Evolutionary conservation across 2,888 invertebrate species (phyloP), one percentile per base, ranked within the genome.

Genomic region (Aspidapion aeneum): DNA sequence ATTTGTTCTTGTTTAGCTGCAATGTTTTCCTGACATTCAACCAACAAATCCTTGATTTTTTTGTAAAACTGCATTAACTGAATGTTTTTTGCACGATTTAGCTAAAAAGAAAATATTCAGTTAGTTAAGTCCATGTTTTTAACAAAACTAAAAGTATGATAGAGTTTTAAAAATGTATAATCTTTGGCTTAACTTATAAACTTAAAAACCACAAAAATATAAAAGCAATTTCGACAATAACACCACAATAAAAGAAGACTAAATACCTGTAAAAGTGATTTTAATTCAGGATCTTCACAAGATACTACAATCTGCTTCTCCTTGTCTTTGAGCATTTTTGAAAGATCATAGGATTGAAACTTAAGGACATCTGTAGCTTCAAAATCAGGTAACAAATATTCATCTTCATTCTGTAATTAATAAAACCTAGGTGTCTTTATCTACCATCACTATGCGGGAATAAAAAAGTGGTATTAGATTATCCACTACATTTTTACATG

Each of bases 61-160:
- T 55, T 61, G 20, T 60, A 64, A 49, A 64, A 17, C 35, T 64
- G 62, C 59, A 64, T 63, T 9, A 67, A 56, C 18, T 67, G 63
- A 17, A 60, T 52, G 21, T 64, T 64, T 22, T 67, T 67, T 9
- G 56, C 58, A 21, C 67, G 51, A 18, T 67, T 67, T 20, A 67
- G 51, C 18, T 65, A 1, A 12, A 67, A 22, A 35, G 12, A 35
- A 35, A 35, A 35, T 35, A n/a, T n/a, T n/a, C n/a, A n/a, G n/a
- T n/a, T 18, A 54, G 18, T n/a, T 54, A n/a, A n/a, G n/a, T n/a
- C n/a, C n/a, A n/a, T n/a, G n/a, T n/a, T n/a, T n/a, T n/a, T n/a
- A n/a, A n/a, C n/a, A n/a, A n/a, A n/a, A n/a, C n/a, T n/a, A n/a
- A n/a, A n/a, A n/a, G n/a, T n/a, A n/a, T n/a, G n/a, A n/a, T n/a